phyloP scores from a whole-genome alignment of 2,113 vertebrate species.

The Xerus inauris region DNA sequence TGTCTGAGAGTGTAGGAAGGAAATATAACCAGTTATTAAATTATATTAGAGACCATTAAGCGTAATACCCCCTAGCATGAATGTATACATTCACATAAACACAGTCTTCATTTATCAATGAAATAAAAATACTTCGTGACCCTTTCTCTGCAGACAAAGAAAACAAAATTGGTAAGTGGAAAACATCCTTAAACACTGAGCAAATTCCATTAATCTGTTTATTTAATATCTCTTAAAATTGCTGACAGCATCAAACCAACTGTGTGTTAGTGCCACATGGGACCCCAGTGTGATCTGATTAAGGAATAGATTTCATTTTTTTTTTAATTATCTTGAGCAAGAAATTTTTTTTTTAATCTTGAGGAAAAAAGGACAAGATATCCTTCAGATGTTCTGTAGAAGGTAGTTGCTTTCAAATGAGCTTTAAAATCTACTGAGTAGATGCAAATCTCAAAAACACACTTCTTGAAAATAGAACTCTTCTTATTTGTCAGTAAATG shows the following conservation, averaged over 20 bases:
- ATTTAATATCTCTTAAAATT: background rate
- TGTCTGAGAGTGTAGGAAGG: background rate
- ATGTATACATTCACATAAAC: background rate
- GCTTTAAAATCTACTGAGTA: background rate
- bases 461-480: background rate
- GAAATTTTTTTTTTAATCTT: background rate
- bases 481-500: background rate
- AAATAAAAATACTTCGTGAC: background rate
- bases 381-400: background rate
- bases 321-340: background rate
- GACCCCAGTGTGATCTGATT: background rate
- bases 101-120: background rate
- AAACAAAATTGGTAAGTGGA: background rate
- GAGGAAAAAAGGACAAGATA: background rate
- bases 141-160: background rate
- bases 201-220: background rate
- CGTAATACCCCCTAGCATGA: background rate
- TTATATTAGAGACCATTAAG: background rate
- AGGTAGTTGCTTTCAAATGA: background rate
- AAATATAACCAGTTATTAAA: slow-evolving; percentile 1
- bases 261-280: background rate
- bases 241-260: background rate
- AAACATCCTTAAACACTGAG: slow-evolving; percentile 3
- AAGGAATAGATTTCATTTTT: background rate
- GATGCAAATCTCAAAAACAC: background rate